Evolutionary conservation across 1,140 invertebrate species (phyloP).

Genomic region (Saxidomus purpurata): DNA sequence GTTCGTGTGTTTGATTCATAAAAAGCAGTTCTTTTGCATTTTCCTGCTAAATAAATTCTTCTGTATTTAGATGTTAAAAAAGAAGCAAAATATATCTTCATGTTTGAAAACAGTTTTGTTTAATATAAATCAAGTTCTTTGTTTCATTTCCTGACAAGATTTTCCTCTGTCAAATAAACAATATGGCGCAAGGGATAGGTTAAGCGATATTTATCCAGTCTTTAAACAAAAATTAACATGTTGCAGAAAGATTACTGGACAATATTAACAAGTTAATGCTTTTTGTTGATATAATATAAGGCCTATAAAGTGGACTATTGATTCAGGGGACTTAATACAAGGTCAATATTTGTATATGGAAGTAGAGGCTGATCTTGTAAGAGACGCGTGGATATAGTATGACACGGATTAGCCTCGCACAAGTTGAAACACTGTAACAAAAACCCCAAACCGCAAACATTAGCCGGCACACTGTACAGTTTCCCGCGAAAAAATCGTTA

Average conservation of each 20-base stretch:
- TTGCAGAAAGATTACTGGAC: conserved; percentile 73
- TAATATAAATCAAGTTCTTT: too few relatives aligned
- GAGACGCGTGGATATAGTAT: conserved; percentile 47
- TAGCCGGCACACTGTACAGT: neutral
- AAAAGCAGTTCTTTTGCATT: too few relatives aligned
- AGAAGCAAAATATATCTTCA: too few relatives aligned
- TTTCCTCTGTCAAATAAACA: neutral
- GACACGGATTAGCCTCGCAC: conserved; percentile 9
- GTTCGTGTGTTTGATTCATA: too few relatives aligned
- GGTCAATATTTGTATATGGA: conserved; percentile 38
- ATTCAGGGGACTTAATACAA: conserved; percentile 47
- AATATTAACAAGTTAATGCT: conserved; percentile 47
- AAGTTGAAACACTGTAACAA: conserved; percentile 20
- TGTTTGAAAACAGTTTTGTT: too few relatives aligned
- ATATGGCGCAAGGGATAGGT: neutral
- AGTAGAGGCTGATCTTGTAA: conserved; percentile 7
- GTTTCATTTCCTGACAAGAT: too few relatives aligned
- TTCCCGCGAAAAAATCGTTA: too few relatives aligned
- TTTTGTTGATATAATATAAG: conserved; percentile 25
- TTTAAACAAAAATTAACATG: conserved; percentile 28
- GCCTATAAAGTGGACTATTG: neutral
- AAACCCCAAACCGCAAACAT: neutral
- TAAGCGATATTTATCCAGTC: conserved; percentile 24
- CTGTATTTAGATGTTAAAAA: too few relatives aligned
- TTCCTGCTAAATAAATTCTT: too few relatives aligned